Percentiles rank a stretch among this genome's conserved stretches.
phyloP scores from a whole-genome alignment of 2,113 vertebrate species.

The Camelus dromedarius region DNA sequence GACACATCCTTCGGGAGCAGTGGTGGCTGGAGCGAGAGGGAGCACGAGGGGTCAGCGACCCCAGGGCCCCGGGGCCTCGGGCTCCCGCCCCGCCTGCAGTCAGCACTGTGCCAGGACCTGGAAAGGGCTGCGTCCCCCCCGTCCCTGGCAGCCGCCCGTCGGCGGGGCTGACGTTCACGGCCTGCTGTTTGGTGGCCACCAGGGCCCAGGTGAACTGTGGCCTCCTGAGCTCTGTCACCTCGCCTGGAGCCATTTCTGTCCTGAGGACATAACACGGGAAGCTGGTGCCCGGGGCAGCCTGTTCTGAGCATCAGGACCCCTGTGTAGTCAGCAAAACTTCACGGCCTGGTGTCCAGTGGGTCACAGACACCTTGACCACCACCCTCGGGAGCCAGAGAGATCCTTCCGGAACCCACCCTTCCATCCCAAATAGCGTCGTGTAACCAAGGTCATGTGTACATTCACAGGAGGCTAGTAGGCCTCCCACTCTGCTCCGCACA shows the following conservation, averaged over 20 bases:
- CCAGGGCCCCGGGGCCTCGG: no score
- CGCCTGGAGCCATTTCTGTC: background rate
- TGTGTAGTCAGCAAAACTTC: background rate
- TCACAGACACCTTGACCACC: background rate
- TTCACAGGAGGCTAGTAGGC: background rate
- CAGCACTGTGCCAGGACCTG: background rate
- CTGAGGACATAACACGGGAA: background rate
- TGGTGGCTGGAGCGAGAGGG: accelerated
- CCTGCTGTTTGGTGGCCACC: background rate
- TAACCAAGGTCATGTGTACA: background rate
- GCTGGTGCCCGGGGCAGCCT: background rate
- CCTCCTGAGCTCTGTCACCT: background rate
- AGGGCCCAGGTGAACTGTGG: background rate
- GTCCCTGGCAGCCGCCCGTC: background rate
- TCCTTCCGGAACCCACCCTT: background rate
- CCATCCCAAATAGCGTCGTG: no score
- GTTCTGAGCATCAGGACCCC: background rate
- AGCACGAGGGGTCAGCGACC: no score
- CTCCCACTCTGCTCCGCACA: background rate
- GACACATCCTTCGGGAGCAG: background rate
- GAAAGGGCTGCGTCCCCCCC: no score
- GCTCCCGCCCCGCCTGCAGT: background rate
- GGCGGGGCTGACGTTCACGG: background rate
- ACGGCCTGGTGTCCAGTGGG: background rate
- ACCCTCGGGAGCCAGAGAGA: background rate